Evolutionary conservation across 92 coral and sea anemone species (phyloP).

Genomic region (Hydrozoanthus gracilis): DNA sequence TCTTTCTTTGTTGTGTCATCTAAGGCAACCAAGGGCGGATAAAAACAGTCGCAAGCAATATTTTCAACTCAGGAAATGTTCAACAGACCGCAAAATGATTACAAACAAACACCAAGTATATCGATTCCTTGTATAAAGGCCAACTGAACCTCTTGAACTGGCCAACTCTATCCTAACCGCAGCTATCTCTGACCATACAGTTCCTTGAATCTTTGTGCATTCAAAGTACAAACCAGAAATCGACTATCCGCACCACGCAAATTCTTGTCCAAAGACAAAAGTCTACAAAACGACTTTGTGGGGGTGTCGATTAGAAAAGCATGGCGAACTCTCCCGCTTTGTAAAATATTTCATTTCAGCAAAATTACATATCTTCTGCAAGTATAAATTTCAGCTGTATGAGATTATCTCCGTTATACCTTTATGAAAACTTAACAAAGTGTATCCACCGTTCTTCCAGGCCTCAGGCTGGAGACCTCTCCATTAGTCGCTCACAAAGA

Average conservation of each 20-base stretch:
- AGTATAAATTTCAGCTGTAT: not conserved
- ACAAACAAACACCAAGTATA: conserved; percentile 9
- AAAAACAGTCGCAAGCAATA: not conserved
- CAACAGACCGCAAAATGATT: conserved; percentile 16
- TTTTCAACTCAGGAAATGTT: not conserved
- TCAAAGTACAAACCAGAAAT: not conserved
- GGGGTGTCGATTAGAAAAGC: no score
- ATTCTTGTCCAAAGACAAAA: not conserved
- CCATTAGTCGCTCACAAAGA: no score
- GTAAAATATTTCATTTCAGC: not conserved
- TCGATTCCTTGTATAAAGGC: no score
- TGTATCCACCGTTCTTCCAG: not conserved
- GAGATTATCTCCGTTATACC: not conserved
- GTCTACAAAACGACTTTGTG: no score
- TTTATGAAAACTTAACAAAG: not conserved
- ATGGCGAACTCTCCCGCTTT: no score
- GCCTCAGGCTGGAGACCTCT: not conserved
- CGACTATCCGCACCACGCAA: not conserved
- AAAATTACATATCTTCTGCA: not conserved
- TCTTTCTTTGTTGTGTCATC: conserved; percentile 6
- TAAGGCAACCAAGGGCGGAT: not conserved
- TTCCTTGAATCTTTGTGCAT: not conserved
- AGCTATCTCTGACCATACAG: not conserved
- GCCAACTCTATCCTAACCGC: not conserved
- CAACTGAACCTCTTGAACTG: no score